Conservation (phyloP, 2,797 vertebrate species). For the Peromyscus nudipes region DNA sequence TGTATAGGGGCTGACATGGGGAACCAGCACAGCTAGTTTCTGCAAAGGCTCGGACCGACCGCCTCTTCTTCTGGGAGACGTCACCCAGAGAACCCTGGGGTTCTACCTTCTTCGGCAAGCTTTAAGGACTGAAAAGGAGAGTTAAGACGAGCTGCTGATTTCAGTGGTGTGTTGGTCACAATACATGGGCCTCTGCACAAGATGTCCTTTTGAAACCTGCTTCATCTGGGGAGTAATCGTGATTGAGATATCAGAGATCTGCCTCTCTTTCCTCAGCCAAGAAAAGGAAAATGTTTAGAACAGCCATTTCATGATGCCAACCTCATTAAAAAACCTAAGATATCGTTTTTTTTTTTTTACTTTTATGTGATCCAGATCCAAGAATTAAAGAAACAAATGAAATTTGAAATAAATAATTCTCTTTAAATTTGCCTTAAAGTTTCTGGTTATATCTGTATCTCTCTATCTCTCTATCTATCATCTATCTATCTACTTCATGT, state of each 20-base stretch:
- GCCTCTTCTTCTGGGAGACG: not conserved
- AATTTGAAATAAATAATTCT: constrained; percentile 27
- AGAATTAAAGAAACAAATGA: constrained; percentile 36
- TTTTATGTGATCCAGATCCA: not conserved
- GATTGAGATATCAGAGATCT: constrained; percentile 41
- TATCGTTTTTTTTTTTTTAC: not conserved
- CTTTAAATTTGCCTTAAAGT: constrained; percentile 6
- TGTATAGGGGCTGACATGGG: not conserved
- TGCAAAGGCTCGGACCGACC: not conserved
- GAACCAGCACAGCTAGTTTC: not conserved
- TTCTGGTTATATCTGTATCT: not conserved
- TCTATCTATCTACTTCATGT: not conserved
- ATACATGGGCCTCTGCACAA: not conserved
- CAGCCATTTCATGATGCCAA: not conserved
- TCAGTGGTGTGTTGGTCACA: not conserved
- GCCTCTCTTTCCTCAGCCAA: not conserved
- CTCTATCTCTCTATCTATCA: not conserved
- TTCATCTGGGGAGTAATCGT: not conserved
- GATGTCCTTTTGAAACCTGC: not conserved
- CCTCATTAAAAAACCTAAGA: not conserved
- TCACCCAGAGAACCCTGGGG: not conserved
- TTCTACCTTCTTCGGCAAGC: not conserved
- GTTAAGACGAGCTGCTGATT: not conserved
- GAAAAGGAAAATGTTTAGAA: constrained; percentile 53
- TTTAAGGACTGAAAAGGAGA: not conserved